These are phyloP conservation scores for Harpegnathos saltator DNA, from an alignment of 1,140 invertebrate species.

Conservation along the genomic window DNA sequence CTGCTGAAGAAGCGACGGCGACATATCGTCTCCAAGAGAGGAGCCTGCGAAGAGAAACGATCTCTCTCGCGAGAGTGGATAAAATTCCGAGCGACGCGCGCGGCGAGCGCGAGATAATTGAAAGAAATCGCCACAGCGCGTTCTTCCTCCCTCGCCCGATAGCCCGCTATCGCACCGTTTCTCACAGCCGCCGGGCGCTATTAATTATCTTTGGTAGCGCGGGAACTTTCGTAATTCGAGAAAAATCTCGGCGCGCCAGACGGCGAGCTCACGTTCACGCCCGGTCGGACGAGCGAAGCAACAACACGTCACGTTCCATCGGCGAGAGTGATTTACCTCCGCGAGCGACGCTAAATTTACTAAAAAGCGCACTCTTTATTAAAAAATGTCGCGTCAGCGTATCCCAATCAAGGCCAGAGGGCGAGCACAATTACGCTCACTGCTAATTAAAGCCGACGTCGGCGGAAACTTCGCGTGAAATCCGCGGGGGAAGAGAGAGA, in stretches of 20 bases:
- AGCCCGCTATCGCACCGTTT: slow-evolving; percentile 38
- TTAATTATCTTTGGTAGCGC: slow-evolving; percentile 62
- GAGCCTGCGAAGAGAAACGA: background rate
- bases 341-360: slow-evolving; percentile 1
- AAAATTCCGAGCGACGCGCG: slow-evolving; percentile 37
- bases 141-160: slow-evolving; percentile 14
- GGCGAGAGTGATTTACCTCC: slow-evolving; percentile 50
- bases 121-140: slow-evolving; percentile 17
- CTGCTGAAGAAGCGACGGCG: too few species aligned
- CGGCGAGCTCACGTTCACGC: slow-evolving; percentile 9
- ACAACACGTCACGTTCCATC: slow-evolving; percentile 52
- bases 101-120: slow-evolving; percentile 29
- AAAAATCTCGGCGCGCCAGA: slow-evolving; percentile 39
- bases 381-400: slow-evolving; percentile 49
- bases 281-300: slow-evolving; percentile 20
- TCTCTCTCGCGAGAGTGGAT: slow-evolving; percentile 8
- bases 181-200: slow-evolving; percentile 40
- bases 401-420: slow-evolving; percentile 44
- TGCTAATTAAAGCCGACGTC: slow-evolving; percentile 58
- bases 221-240: slow-evolving; percentile 66
- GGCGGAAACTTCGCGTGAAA: slow-evolving; percentile 49
- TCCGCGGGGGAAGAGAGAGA: background rate
- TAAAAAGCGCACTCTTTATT: slow-evolving; percentile 35
- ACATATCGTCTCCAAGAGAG: background rate
- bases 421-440: slow-evolving; percentile 43